A percentile compares a stretch with the other conserved stretches of the same genome.
These are phyloP conservation scores for Labeo rohita DNA, from an alignment of 2,113 vertebrate genomes.

Conservation along the genomic window DNA sequence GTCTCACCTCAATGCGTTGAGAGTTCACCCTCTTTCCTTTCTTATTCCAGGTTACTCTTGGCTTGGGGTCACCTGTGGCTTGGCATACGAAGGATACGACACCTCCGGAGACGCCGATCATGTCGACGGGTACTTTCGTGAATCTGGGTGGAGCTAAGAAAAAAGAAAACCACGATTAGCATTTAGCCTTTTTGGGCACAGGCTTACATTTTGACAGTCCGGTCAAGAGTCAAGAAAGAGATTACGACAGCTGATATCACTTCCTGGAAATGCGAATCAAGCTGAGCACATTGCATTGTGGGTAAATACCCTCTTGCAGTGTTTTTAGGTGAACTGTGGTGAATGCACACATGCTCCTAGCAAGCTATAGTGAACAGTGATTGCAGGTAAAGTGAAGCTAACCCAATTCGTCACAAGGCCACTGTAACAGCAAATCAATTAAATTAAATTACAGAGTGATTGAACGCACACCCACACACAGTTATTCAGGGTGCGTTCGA, in stretches of 20 bases:
- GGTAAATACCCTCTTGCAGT: no score
- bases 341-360: neutral
- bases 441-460: constrained; percentile 23
- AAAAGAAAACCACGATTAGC: constrained; percentile 9
- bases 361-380: neutral
- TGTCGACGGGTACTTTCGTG: constrained; percentile 91
- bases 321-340: neutral
- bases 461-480: constrained; percentile 4
- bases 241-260: neutral
- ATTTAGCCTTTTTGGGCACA: neutral
- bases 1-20: constrained; percentile 93
- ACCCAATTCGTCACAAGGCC: neutral
- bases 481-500: neutral
- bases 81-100: constrained; percentile 99
- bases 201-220: no score
- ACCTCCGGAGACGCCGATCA: constrained; percentile 95
- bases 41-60: constrained; percentile 97
- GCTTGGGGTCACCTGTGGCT: constrained; percentile 92
- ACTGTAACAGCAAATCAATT: constrained; percentile 37
- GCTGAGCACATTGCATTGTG: neutral
- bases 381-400: constrained; percentile 4
- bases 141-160: constrained; percentile 82
- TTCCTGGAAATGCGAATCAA: neutral
- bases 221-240: neutral
- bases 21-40: constrained; percentile 98